Percentiles rank a stretch among this genome's conserved stretches.
phyloP scores from a whole-genome alignment of 2,888 invertebrate genomes.

The Dryobotodes eremita region DNA sequence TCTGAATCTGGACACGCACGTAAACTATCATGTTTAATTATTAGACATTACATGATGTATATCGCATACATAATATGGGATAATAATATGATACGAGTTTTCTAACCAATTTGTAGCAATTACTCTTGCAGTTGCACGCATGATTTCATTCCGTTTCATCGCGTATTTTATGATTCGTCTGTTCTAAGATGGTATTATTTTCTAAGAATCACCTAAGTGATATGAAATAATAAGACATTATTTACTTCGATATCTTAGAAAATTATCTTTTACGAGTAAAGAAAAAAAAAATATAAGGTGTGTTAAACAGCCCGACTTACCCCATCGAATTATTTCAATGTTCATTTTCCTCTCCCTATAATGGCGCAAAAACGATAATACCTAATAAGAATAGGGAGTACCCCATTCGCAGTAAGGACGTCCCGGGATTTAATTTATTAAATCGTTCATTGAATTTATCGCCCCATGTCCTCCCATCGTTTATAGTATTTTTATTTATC shows the following conservation, averaged over 20 bases:
- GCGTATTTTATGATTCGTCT: slow-evolving; percentile 2
- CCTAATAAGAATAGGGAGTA: slow-evolving; percentile 4
- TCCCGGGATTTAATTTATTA: slow-evolving; percentile 14
- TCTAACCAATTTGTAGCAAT: slow-evolving; percentile 51
- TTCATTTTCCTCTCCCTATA: background rate
- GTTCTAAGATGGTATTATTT: background rate
- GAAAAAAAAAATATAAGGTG: no score
- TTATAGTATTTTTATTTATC: slow-evolving; percentile 20
- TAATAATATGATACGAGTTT: slow-evolving; percentile 45
- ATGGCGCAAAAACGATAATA: background rate
- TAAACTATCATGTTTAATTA: slow-evolving; percentile 42
- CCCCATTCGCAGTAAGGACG: background rate
- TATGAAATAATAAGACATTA: background rate
- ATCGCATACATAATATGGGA: slow-evolving; percentile 26
- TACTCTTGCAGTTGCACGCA: slow-evolving; percentile 44
- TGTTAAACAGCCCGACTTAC: background rate
- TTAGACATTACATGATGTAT: slow-evolving; percentile 26
- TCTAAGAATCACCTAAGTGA: background rate
- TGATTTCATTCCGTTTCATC: slow-evolving; percentile 32
- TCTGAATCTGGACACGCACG: slow-evolving; percentile 42
- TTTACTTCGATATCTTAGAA: background rate
- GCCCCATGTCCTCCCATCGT: slow-evolving; percentile 9
- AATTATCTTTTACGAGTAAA: no score
- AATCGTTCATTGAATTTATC: slow-evolving; percentile 16
- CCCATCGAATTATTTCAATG: background rate